Conservation (phyloP, 2,888 invertebrate genomes). For the Microchrysa polita region DNA sequence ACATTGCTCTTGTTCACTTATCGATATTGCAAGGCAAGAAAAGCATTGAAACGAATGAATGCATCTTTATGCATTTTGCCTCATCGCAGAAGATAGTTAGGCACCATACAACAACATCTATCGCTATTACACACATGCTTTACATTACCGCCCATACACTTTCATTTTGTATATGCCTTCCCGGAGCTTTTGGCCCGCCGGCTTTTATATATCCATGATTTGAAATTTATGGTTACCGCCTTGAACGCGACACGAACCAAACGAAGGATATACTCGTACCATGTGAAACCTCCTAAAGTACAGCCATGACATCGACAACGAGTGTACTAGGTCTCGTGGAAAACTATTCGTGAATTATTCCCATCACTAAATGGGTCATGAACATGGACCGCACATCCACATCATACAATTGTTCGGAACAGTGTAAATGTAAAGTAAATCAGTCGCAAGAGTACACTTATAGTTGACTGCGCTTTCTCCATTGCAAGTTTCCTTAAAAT, state of each 20-base stretch:
- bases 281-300: constrained; percentile 4
- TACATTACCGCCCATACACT: constrained; percentile 19
- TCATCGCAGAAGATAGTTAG: constrained; percentile 12
- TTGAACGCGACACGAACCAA: constrained; percentile 21
- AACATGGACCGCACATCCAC: constrained; percentile 45
- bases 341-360: constrained; percentile 47
- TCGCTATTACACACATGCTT: background rate
- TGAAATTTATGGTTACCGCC: constrained; percentile 38
- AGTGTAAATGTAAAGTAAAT: background rate
- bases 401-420: constrained; percentile 26
- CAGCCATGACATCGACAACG: constrained; percentile 28
- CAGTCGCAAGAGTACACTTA: background rate
- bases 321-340: constrained; percentile 24
- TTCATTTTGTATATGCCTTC: constrained; percentile 11
- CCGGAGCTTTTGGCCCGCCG: constrained; percentile 24
- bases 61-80: background rate
- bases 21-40: constrained; percentile 1
- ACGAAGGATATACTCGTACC: constrained; percentile 28
- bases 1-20: background rate
- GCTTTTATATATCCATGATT: constrained; percentile 18
- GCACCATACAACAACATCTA: background rate
- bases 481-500: background rate
- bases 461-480: background rate
- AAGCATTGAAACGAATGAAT: background rate
- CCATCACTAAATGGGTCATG: constrained; percentile 48